Base-by-base conservation (phyloP, 1,140 invertebrate genomes). In the Chironomus tepperi region DNA sequence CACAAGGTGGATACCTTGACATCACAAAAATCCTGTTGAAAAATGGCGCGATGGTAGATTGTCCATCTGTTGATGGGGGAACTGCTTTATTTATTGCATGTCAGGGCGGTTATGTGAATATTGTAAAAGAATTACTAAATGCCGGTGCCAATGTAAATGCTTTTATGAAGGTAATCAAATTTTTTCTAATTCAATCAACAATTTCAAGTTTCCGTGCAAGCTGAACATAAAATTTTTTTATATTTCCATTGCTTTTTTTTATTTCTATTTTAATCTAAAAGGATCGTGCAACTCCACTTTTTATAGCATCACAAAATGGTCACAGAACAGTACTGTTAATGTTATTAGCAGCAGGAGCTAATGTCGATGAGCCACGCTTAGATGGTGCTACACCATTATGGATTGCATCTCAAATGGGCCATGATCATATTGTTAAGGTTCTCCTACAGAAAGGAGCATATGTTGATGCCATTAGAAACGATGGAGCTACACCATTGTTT, bases 331-430 rank as follows among this genome's bases (percentile, higher is more conserved):
- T 93, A 75, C 83, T 92, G 19, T 83, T 87, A 16, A 84, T 89
- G 76, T 84, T 96, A 16, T 79, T 95, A 72, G 83, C 86, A 19
- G 87, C 87, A 34, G 90, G 90, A 75, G 93, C 91, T 6, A 84
- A 87, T 75, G 86, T 89, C 43, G 92, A 96, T 80, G 83, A 85
- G 0, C 84, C 87, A 75, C 85, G 93, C 76, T 87, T 86, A 72
- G 95, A 97, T 84, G 89, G 92, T 75, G 93, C 94, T 74, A 93
- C 93, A 10, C 90, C 95, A 43, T 86, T 98, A 64, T 97, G 94
- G 94, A 97, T 98, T 78, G 91, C 94, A 3, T 88, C 93, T 65
- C 96, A 98, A 87, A 95, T 96, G 90, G 95, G 95, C 10, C 93
- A 95, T 83, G 89, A 90, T 80, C 87, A 90, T 78, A 89, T 95